Percentiles rank a stretch among this genome's conserved stretches.
phyloP scores from a whole-genome alignment of 1,140 invertebrate species.

The Charaxes varanes region DNA sequence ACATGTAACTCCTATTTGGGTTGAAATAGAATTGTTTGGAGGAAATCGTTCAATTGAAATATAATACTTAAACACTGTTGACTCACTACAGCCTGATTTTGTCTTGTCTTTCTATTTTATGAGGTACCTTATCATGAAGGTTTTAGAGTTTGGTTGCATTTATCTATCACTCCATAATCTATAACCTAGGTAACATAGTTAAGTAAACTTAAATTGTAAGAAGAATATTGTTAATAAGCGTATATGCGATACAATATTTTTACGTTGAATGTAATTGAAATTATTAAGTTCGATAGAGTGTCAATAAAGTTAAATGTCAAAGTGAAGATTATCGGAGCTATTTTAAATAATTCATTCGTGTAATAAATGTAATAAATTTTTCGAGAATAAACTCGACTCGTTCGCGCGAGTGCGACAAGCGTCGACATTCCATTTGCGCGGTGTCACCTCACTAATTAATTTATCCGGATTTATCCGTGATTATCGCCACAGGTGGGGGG shows the following conservation, averaged over 20 bases:
- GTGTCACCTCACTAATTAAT: conserved; percentile 29
- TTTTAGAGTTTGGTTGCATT: neutral
- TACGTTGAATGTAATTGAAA: too few species aligned
- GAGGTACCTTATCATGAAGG: conserved; percentile 3
- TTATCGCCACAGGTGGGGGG: conserved; percentile 42
- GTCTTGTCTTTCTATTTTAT: conserved; percentile 9
- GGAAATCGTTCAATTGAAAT: conserved; percentile 42
- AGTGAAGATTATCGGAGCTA: too few species aligned
- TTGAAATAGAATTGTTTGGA: conserved; percentile 33
- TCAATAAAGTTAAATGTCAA: too few species aligned
- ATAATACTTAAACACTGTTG: conserved; percentile 42
- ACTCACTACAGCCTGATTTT: conserved; percentile 34
- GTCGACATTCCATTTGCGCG: conserved; percentile 7
- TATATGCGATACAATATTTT: too few species aligned
- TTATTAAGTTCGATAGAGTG: too few species aligned
- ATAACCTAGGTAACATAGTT: too few species aligned
- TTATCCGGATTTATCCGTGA: conserved; percentile 35
- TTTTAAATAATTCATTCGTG: neutral
- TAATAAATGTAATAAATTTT: neutral
- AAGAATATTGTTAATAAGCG: too few species aligned
- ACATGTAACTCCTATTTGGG: conserved; percentile 40
- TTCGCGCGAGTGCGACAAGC: neutral
- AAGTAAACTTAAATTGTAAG: too few species aligned
- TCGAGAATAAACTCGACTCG: neutral
- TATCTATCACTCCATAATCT: neutral